A percentile compares a stretch with the other conserved stretches of the same genome.
Conservation (phyloP, 1,140 invertebrate species). For the Drosophila athabasca region DNA sequence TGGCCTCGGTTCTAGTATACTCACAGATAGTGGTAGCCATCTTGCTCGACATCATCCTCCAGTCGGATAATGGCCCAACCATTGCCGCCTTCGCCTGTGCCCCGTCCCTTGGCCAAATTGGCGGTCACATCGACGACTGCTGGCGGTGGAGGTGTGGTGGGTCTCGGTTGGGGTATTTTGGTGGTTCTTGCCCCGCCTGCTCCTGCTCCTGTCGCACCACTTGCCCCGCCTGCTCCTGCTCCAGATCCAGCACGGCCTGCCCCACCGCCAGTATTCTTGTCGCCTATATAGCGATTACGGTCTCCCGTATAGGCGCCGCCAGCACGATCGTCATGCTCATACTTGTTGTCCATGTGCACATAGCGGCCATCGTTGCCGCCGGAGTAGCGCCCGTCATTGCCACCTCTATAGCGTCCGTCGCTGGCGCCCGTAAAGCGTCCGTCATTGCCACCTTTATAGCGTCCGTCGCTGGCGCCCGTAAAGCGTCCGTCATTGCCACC, state of each 20-base stretch:
- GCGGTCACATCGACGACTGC: conserved; percentile 36
- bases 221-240: conserved; percentile 33
- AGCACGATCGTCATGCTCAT: conserved; percentile 67
- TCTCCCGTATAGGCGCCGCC: conserved; percentile 61
- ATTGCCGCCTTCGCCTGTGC: conserved; percentile 69
- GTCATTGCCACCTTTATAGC: conserved; percentile 60
- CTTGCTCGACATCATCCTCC: conserved; percentile 62
- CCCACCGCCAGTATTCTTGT: conserved; percentile 45
- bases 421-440: conserved; percentile 48
- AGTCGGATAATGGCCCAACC: conserved; percentile 76
- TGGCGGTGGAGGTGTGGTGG: conserved; percentile 17
- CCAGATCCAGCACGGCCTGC: conserved; percentile 20
- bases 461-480: conserved; percentile 48
- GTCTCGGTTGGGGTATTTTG: conserved; percentile 18
- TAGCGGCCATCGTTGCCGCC: conserved; percentile 77
- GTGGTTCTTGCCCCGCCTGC: conserved; percentile 18
- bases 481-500: conserved; percentile 59
- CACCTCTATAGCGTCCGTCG: conserved; percentile 66
- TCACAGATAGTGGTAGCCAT: conserved; percentile 82
- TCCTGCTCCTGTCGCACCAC: not conserved
- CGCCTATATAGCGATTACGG: conserved; percentile 43
- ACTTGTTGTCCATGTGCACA: conserved; percentile 72
- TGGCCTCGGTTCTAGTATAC: conserved; percentile 9
- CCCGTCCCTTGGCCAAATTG: conserved; percentile 61
- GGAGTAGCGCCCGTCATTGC: conserved; percentile 65